Base-by-base conservation (phyloP, 1,140 invertebrate species). In the Pseudomyrmex sp. region DNA sequence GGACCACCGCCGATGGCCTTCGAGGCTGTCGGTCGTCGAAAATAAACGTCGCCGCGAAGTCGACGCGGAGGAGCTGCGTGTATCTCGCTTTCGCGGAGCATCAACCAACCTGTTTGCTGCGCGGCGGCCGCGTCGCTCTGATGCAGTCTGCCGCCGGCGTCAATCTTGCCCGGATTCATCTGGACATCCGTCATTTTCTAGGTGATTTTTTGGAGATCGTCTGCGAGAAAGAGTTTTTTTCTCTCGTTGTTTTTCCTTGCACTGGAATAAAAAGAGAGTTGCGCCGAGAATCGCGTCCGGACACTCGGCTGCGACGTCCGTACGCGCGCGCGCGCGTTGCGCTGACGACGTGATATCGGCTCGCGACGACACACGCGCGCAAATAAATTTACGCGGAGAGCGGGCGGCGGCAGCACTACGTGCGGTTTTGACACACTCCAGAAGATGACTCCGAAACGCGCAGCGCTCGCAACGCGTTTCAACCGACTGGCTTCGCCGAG, bases 161-260 rank as follows among this genome's bases (percentile, higher is more conserved):
- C 79, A 66, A 85, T 87, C 75, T 91, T 91, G 86, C 74, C 85
- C 72, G 85, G 88, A 65, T 92, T 93, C 75, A 94, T 92, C 72
- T 95, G 95, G 54, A 95, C 94, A 66, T 95, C 95, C 73, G 95
- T 94, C 95, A 95, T 95, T 56, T 70, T 82, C 80, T 35, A 54
- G 54, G 65, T 70, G 20, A 48, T 66, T 52, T 70, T 56, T 58
- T n/a, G 50, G 44, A 52, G 44, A 70, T 73, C n/a, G 61, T 35
- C 7, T 35, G 5, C 35, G 35, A 0, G 0, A 7, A 4, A 35
- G 5, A 35, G 5, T 18, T 35, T 35, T 35, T 35, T 7, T 35
- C 0, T 35, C 35, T 7, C 7, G 35, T 35, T 35, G 9, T 73
- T 18, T 82, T 23, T 68, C n/a, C 23, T n/a, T 15, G 12, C 12